Conservation (phyloP, 2,888 invertebrate genomes). For the Trichacis sp. region DNA sequence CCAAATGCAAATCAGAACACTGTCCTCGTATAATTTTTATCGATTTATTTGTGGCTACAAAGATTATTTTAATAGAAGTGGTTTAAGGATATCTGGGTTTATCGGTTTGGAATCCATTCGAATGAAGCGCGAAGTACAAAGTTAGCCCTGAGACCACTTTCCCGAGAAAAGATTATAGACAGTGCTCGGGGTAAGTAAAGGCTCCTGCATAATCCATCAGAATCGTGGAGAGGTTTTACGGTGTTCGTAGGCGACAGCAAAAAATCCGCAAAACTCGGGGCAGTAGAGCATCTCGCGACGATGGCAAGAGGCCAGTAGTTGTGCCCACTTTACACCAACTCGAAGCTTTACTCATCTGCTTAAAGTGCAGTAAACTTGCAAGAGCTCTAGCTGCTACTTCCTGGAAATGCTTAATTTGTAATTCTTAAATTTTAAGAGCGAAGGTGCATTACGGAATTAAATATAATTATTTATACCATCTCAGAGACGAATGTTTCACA, state of each 20-base stretch:
- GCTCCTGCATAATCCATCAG: slow-evolving; percentile 12
- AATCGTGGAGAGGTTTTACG: slow-evolving; percentile 10
- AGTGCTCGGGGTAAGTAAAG: slow-evolving; percentile 4
- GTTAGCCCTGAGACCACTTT: slow-evolving; percentile 1
- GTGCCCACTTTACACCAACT: not conserved
- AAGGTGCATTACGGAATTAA: not conserved
- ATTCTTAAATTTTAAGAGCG: slow-evolving; percentile 3
- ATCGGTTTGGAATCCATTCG: not conserved
- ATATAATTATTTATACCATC: not conserved
- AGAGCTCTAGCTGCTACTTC: not conserved
- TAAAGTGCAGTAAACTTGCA: slow-evolving; percentile 1
- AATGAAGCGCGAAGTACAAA: not conserved
- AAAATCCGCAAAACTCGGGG: not conserved
- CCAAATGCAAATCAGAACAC: too few species aligned
- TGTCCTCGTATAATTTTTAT: too few species aligned
- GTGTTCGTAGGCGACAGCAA: slow-evolving; percentile 1
- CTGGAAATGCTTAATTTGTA: not conserved
- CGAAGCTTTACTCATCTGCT: not conserved
- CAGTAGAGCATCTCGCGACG: not conserved
- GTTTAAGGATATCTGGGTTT: not conserved
- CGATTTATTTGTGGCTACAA: too few species aligned
- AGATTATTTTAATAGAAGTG: too few species aligned
- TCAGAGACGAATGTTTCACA: not conserved
- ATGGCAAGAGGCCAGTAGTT: not conserved
- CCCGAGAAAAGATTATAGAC: not conserved